These are phyloP conservation scores for Progne subis DNA, from an alignment of 2,113 vertebrate species.

Conservation along the genomic window DNA sequence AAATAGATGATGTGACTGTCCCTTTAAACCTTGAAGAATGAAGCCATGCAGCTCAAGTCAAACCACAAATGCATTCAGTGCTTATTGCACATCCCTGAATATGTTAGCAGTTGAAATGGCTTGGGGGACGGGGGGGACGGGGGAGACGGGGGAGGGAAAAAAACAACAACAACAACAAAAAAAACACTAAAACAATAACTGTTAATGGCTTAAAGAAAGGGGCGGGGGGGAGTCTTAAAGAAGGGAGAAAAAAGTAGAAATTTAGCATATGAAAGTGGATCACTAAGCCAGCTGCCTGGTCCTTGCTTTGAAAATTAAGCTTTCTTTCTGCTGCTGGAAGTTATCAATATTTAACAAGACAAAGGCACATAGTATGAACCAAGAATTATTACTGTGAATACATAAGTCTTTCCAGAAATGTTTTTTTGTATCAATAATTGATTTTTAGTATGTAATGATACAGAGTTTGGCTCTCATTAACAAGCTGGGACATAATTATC, in stretches of 20 bases:
- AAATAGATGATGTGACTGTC: not conserved
- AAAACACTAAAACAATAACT: not conserved
- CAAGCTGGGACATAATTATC: not conserved
- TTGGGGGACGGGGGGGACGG: not conserved
- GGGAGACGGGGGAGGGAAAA: not conserved
- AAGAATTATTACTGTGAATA: not conserved
- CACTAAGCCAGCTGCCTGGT: not conserved
- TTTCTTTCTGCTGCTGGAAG: slow-evolving; percentile 5
- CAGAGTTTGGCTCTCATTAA: not conserved
- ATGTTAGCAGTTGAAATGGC: not conserved
- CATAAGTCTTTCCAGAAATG: not conserved
- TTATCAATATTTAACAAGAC: slow-evolving; percentile 65
- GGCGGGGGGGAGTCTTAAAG: too few species aligned
- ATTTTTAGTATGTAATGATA: not conserved
- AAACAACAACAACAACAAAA: too few species aligned
- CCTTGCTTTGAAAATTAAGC: slow-evolving; percentile 22
- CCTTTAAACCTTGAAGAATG: not conserved
- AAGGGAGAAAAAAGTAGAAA: not conserved
- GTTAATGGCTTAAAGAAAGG: not conserved
- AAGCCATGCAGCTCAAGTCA: not conserved
- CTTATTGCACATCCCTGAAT: not conserved
- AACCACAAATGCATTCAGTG: not conserved
- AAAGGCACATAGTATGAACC: slow-evolving; percentile 23
- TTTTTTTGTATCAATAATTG: slow-evolving; percentile 34
- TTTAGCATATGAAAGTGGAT: not conserved